Base-by-base conservation (phyloP, 1,140 invertebrate genomes). In the Lordiphosa collinella region DNA sequence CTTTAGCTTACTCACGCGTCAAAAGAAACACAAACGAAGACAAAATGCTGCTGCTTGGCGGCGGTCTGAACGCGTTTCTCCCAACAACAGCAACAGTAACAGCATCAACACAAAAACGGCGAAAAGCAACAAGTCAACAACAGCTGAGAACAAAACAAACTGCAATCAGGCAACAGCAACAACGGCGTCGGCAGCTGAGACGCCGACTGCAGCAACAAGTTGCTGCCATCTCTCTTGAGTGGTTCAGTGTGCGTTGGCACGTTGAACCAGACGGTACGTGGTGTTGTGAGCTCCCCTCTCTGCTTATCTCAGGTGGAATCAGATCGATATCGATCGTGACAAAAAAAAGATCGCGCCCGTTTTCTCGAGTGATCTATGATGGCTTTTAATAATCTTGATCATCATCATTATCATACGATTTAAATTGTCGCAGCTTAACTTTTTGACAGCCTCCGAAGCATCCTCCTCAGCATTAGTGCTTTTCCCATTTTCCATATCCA, bases 81-180 rank as follows among this genome's bases (percentile, higher is more conserved):
- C 62, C 66, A 69, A 53, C 55, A 56, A 41, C 50, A 66, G 37
- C 36, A 62, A 25, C 48, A 49, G 16, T 16, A 16, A 16, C 14
- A 16, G 14, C 14, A 16, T 16, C 47, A 51, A 22, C 57, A 29
- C 8, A 18, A 25, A 36, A 52, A 29, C 57, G 50, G 49, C 47
- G 51, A 47, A 52, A 41, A 40, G 59, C 75, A 79, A 69, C 74
- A 63, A 79, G 74, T 79, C 71, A 69, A 65, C 64, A 72, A 59
- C 72, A 82, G 76, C 76, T 82, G 76, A 80, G 76, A 82, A 82
- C 76, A 82, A 82, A 82, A 82, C 72, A 84, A 82, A 84, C 72
- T 75, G 76, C 67, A 84, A 64, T 61, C 71, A 67, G 67, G 54
- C 68, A 59, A 61, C 61, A 54, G 54, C 65, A 64, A 64, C 66